Base-by-base conservation (phyloP, 2,113 vertebrate genomes). In the Apistogramma diplotaenia region DNA sequence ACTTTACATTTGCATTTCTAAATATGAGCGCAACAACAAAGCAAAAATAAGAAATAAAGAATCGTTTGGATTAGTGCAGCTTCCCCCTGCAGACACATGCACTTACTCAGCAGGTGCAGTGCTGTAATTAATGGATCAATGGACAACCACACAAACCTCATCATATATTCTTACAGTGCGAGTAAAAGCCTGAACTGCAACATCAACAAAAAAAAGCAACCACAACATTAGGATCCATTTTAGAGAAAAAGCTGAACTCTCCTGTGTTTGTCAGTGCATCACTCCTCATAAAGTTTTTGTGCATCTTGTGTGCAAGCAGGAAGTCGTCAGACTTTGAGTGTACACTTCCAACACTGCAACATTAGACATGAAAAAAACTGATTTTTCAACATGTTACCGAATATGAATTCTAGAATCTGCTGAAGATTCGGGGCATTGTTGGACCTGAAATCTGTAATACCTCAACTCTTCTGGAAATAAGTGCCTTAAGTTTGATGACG, bases 51-150 rank as follows among this genome's bases (percentile, higher is more conserved):
- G 58, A 8, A n/a, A 60, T 40, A 75, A 25, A 74, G 27, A 59
- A 37, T 11, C 49, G 61, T 46, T 43, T 74, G 72, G 43, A 87
- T 70, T 43, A 8, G 46, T 54, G 57, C 79, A 37, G 75, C 76
- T 88, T 86, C 77, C 77, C 75, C 59, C 60, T 83, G 76, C 78
- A 91, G 90, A 89, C 74, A 40, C 80, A 89, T 81, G 90, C 80
- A 86, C 91, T 92, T 93, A 89, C 89, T 90, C 92, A 93, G 92
- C 92, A 92, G 83, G 88, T 87, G 89, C 80, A 49, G 78, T 19
- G 72, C 88, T 79, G 91, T 93, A 93, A 93, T 93, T 94, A 93
- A 91, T 76, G 85, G 92, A 94, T 94, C 92, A 87, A 93, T 93
- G 91, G 60, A 82, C 61, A 25, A 83, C 90, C 91, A 76, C 87